Evolutionary conservation across 2,113 vertebrate species (phyloP).

Genomic region (Rhizomys pruinosus): DNA sequence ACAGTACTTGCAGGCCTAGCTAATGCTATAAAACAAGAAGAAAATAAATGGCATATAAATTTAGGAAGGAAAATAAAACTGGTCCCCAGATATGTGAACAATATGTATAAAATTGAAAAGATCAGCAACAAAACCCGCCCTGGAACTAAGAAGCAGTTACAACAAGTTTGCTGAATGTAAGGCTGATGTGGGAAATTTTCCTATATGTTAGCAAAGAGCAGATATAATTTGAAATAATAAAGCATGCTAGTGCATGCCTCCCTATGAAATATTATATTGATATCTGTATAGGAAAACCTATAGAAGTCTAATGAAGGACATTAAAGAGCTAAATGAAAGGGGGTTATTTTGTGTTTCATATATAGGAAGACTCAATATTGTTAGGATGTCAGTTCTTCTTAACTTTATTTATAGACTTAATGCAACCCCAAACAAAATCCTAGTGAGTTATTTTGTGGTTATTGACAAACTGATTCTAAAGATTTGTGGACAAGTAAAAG

Average conservation of each 20-base stretch:
- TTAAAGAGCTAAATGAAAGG: neutral
- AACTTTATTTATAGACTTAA: slow-evolving; percentile 1
- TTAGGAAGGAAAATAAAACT: neutral
- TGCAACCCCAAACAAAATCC: slow-evolving; percentile 16
- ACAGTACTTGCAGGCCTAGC: neutral
- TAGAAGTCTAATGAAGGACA: neutral
- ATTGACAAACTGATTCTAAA: slow-evolving; percentile 14
- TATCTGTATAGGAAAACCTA: neutral
- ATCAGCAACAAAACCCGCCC: neutral
- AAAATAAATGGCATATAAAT: neutral
- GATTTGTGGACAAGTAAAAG: neutral
- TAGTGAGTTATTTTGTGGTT: neutral
- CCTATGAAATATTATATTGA: neutral
- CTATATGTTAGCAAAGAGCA: neutral
- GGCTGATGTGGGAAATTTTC: neutral
- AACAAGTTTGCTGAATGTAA: neutral
- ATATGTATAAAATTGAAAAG: neutral
- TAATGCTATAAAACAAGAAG: neutral
- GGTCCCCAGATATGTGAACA: neutral
- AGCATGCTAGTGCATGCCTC: neutral
- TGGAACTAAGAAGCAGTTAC: slow-evolving; percentile 13
- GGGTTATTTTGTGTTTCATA: neutral
- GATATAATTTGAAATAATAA: slow-evolving; percentile 25
- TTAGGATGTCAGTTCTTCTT: neutral
- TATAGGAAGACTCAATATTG: neutral